Conservation (phyloP, 1,140 invertebrate species). For the Rhagoletis pomonella region DNA sequence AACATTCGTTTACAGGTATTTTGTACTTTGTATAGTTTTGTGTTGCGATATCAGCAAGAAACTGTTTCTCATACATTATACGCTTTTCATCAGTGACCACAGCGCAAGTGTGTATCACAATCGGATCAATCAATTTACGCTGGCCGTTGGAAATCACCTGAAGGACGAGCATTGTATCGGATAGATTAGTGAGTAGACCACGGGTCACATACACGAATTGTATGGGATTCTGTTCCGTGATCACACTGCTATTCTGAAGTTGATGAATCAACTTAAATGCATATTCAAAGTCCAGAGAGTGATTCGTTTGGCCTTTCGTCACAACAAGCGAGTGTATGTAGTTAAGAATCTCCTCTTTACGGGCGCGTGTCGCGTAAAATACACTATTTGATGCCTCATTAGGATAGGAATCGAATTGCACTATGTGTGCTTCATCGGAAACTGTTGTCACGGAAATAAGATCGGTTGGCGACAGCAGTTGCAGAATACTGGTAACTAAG, state of each 20-base stretch:
- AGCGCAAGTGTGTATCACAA: constrained; percentile 81
- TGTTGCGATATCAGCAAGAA: constrained; percentile 80
- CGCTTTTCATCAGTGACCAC: constrained; percentile 80
- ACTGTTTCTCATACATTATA: constrained; percentile 82
- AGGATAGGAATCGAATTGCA: constrained; percentile 69
- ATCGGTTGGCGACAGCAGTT: constrained; percentile 75
- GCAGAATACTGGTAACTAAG: constrained; percentile 75
- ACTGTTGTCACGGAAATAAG: constrained; percentile 78
- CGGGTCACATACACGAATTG: constrained; percentile 82
- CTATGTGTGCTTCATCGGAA: constrained; percentile 73
- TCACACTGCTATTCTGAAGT: constrained; percentile 71
- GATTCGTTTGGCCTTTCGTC: constrained; percentile 76
- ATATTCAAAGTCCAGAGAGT: constrained; percentile 78
- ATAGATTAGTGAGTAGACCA: constrained; percentile 79
- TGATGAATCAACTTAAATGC: constrained; percentile 75
- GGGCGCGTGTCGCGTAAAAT: constrained; percentile 74
- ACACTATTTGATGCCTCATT: constrained; percentile 75
- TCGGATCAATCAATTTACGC: constrained; percentile 72
- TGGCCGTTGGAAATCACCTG: constrained; percentile 76
- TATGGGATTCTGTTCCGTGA: constrained; percentile 75
- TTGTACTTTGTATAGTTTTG: constrained; percentile 83
- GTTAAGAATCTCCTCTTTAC: constrained; percentile 72
- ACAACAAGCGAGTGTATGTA: constrained; percentile 65
- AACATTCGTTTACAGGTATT: constrained; percentile 73
- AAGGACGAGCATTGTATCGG: constrained; percentile 79